phyloP scores from a whole-genome alignment of 2,797 vertebrate genomes.

The Scyliorhinus canicula region DNA sequence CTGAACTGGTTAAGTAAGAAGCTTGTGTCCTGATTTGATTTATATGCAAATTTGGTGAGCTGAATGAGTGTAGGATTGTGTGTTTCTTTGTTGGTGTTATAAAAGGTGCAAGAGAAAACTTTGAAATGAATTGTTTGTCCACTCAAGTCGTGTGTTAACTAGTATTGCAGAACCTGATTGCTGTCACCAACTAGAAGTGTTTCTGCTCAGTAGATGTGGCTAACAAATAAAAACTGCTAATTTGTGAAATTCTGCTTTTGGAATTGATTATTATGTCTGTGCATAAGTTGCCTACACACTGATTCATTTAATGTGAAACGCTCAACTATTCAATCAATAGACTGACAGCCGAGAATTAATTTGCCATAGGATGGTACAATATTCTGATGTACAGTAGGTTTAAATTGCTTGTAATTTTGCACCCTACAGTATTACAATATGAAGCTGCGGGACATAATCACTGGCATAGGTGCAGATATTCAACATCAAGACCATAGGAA shows the following conservation, averaged over 20 bases:
- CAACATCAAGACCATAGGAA: background rate
- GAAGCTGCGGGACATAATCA: background rate
- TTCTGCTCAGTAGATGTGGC: background rate
- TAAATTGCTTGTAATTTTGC: background rate
- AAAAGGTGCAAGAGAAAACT: conserved; percentile 40
- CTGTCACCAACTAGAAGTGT: background rate
- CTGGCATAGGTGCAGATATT: background rate
- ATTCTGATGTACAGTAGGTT: background rate
- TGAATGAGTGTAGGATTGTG: conserved; percentile 41
- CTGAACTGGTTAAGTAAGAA: conserved; percentile 47
- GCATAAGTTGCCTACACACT: background rate
- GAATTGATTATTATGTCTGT: background rate
- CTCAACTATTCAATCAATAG: background rate
- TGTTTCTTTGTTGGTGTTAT: conserved; percentile 41
- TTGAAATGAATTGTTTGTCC: conserved; percentile 19
- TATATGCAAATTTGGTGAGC: conserved; percentile 42
- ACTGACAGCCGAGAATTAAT: background rate
- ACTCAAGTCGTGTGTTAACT: conserved; percentile 13
- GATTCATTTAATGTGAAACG: background rate
- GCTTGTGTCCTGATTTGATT: conserved; percentile 46
- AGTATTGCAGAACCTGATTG: conserved; percentile 6
- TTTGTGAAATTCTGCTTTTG: conserved; percentile 17
- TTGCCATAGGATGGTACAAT: background rate
- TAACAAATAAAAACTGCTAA: background rate
- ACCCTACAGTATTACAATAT: background rate